A percentile compares a stretch with the other conserved stretches of the same genome.
Evolutionary conservation across 2,113 vertebrate species (phyloP).

Genomic region (Amazona guildingii): DNA sequence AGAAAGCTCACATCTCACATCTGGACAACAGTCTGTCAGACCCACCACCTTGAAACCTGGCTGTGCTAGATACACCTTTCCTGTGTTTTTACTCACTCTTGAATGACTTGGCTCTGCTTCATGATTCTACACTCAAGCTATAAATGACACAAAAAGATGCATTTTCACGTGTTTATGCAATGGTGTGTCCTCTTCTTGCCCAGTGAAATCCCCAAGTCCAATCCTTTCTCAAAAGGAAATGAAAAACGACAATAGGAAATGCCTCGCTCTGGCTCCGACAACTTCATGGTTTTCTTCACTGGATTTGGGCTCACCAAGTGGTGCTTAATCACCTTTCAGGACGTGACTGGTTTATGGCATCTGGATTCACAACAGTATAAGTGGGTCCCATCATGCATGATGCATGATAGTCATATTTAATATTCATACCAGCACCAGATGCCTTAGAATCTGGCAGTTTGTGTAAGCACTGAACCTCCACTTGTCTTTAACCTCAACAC

Average conservation of each 20-base stretch:
- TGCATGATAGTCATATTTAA: slow-evolving; percentile 26
- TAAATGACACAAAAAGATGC: neutral
- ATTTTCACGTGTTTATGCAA: neutral
- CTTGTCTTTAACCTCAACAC: slow-evolving; percentile 50
- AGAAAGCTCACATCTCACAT: neutral
- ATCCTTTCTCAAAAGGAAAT: neutral
- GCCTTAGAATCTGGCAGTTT: slow-evolving; percentile 49
- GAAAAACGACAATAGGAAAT: neutral
- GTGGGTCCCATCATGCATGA: neutral
- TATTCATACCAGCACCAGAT: slow-evolving; percentile 32
- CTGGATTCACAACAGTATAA: slow-evolving; percentile 29
- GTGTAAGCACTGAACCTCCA: neutral
- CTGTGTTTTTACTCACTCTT: neutral
- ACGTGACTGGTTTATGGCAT: slow-evolving; percentile 40
- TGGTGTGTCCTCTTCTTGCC: neutral
- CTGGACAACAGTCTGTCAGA: slow-evolving; percentile 26
- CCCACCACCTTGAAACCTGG: slow-evolving; percentile 3
- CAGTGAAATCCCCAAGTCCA: neutral
- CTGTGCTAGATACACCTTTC: neutral
- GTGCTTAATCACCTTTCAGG: slow-evolving; percentile 43
- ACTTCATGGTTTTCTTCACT: neutral
- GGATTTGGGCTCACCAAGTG: slow-evolving; percentile 1
- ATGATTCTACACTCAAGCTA: neutral
- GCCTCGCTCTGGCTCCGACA: neutral
- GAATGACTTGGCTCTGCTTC: neutral